Conservation (phyloP, 2,888 invertebrate species). For the Amblyjoppa proteus region DNA sequence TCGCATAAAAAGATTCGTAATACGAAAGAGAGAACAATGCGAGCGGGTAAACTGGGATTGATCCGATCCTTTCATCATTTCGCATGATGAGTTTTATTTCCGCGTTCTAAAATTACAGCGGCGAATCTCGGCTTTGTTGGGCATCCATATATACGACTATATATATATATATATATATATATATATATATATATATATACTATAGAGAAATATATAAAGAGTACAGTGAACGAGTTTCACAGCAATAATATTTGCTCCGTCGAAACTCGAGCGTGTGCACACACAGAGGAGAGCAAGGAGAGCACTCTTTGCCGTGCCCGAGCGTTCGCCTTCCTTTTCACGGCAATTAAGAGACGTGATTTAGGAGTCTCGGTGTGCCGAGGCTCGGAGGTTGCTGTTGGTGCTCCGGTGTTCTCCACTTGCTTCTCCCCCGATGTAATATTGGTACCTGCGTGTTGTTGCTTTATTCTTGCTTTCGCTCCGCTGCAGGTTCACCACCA, state of each 20-base stretch:
- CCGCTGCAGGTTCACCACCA: slow-evolving; percentile 47
- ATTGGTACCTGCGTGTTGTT: slow-evolving; percentile 49
- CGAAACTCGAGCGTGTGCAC: slow-evolving; percentile 49
- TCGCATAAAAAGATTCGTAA: background rate
- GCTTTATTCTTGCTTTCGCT: slow-evolving; percentile 58
- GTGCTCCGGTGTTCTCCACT: slow-evolving; percentile 58
- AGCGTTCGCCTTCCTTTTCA: slow-evolving; percentile 63
- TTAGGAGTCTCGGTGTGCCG: slow-evolving; percentile 71
- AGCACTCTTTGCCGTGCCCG: slow-evolving; percentile 44
- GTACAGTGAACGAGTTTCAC: slow-evolving; percentile 56
- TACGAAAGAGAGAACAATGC: background rate
- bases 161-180: slow-evolving; percentile 5
- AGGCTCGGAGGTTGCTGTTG: slow-evolving; percentile 53
- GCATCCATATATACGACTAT: background rate
- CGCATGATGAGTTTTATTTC: slow-evolving; percentile 51
- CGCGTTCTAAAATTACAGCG: slow-evolving; percentile 55
- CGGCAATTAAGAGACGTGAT: slow-evolving; percentile 77
- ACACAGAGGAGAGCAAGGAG: slow-evolving; percentile 35
- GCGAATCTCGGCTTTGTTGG: background rate
- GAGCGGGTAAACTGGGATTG: background rate
- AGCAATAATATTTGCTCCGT: slow-evolving; percentile 62
- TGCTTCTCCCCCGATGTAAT: slow-evolving; percentile 55
- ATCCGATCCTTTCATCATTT: background rate
- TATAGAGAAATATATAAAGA: background rate
- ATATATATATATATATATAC: background rate